phyloP scores from a whole-genome alignment of 2,888 invertebrate species.

The Acleris cristana region DNA sequence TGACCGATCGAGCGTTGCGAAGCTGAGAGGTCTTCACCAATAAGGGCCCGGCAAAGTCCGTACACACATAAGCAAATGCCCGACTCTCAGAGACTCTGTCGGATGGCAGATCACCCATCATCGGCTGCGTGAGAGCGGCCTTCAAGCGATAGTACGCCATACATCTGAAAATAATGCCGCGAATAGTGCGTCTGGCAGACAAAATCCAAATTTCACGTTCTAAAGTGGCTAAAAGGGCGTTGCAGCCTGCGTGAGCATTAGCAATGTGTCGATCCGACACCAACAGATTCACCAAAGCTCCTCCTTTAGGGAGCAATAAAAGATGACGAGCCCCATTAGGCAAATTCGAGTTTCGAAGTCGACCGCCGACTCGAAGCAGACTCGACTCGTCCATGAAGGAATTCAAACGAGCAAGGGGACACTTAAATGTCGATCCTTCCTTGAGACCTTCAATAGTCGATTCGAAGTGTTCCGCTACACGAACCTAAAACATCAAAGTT shows the following conservation, averaged over 20 bases:
- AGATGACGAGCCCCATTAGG: too few species aligned
- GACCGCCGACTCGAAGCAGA: background rate
- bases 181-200: background rate
- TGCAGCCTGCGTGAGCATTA: constrained; percentile 6
- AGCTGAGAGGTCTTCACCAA: background rate
- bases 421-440: too few species aligned
- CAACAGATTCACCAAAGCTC: constrained; percentile 1
- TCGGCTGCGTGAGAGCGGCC: constrained; percentile 1
- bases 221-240: background rate
- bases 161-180: background rate
- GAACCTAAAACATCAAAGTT: too few species aligned
- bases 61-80: background rate
- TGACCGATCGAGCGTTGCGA: background rate
- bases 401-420: too few species aligned
- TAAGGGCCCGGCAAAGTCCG: background rate
- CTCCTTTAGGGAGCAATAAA: background rate
- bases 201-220: constrained; percentile 6
- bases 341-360: background rate
- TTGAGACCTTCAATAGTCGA: too few species aligned
- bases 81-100: background rate
- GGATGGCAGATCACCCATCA: constrained; percentile 1
- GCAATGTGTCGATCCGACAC: background rate
- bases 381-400: too few species aligned
- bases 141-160: constrained; percentile 1
- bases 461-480: too few species aligned